A percentile compares a stretch with the other conserved stretches of the same genome.
phyloP scores from a whole-genome alignment of 2,888 invertebrate genomes.

The Torymus aiolomorphi region DNA sequence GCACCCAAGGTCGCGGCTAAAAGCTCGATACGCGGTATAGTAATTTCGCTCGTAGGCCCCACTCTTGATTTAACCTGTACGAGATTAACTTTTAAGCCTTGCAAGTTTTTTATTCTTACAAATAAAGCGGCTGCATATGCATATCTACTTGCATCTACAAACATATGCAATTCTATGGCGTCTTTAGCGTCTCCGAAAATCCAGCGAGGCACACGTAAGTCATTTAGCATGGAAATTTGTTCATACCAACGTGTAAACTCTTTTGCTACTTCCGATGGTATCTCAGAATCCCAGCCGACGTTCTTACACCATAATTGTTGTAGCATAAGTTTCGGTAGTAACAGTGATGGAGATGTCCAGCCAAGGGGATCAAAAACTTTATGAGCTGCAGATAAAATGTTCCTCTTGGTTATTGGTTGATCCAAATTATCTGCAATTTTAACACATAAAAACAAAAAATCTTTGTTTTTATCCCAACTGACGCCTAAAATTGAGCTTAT shows the following conservation, averaged over 20 bases:
- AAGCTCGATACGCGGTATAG: constrained; percentile 67
- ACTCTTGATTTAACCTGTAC: constrained; percentile 64
- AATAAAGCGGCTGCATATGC: too few species aligned
- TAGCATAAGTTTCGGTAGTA: constrained; percentile 57
- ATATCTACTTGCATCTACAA: too few species aligned
- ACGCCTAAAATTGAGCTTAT: not conserved
- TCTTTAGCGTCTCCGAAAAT: not conserved
- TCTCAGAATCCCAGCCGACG: constrained; percentile 54
- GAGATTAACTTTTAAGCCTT: too few species aligned
- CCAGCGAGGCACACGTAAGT: constrained; percentile 34
- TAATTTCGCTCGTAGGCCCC: constrained; percentile 61
- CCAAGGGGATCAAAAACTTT: constrained; percentile 60
- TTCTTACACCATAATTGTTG: constrained; percentile 53
- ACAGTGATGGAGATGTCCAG: constrained; percentile 53
- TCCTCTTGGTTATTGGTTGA: constrained; percentile 56
- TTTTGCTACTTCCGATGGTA: constrained; percentile 35
- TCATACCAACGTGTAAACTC: constrained; percentile 43
- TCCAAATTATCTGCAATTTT: constrained; percentile 33
- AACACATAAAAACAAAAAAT: constrained; percentile 49
- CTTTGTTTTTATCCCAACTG: constrained; percentile 53
- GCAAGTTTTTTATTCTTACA: too few species aligned
- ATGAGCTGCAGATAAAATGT: too few species aligned
- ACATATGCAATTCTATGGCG: too few species aligned
- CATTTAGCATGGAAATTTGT: constrained; percentile 32
- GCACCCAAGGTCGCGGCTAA: constrained; percentile 64